Base-by-base conservation (phyloP, 2,113 vertebrate species). In the Misgurnus anguillicaudatus region DNA sequence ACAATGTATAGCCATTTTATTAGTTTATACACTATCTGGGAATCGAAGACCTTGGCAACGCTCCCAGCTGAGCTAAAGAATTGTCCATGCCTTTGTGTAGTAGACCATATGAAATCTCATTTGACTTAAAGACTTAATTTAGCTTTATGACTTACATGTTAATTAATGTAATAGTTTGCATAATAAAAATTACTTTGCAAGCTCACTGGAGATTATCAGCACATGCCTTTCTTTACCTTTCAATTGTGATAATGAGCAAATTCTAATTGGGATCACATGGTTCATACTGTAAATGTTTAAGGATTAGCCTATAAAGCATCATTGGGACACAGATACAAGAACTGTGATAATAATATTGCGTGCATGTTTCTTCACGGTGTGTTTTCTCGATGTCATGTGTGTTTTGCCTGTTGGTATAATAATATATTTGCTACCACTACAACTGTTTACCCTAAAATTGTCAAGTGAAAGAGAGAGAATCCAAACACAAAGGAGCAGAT, bases 171-270 rank as follows among this genome's bases (percentile, higher is more conserved):
- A 47, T 41, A 60, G 38, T 62, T 13, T 2, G 13, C 17, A 3
- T 11, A 36, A 11, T 14, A 31, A 6, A 48, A 7, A 71, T 14
- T 31, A 39, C 47, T 82, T 47, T 31, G 13, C 55, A 57, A 38
- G 11, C 48, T 74, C 38, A 48, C 64, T 51, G 9, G 79, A 60
- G 60, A 57, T 63, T 79, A 21, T 41, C 42, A 51, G 9, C 42
- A 21, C n/a, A 62, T 3, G 24, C 51, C 79, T 72, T 67, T 45
- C 45, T 53, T 73, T 73, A 67, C 9, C n/a, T 82, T 69, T 85
- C 75, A 80, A 72, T 82, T 64, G 61, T 75, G 42, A 47, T 80
- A 80, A 77, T 77, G 82, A 77, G 57, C 62, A 9, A 58, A 64
- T 64, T 75, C 61, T 63, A 57, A 77, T 72, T 71, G 53, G 38